Evolutionary conservation across 2,113 vertebrate species (phyloP).

Genomic region (Halichoerus grypus): DNA sequence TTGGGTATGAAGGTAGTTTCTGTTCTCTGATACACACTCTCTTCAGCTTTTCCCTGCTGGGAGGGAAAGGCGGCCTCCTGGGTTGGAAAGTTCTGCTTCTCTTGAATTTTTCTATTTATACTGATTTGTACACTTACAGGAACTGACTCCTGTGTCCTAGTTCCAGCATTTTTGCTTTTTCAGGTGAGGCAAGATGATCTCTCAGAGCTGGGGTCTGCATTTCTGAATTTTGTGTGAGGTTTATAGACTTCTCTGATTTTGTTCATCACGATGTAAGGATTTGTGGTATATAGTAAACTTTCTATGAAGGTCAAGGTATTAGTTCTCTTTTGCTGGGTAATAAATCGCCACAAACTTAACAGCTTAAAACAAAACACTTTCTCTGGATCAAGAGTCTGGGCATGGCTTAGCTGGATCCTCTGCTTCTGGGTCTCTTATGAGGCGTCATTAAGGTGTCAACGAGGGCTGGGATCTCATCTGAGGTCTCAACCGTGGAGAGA

Average conservation of each 20-base stretch:
- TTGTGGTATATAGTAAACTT: background rate
- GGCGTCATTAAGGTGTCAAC: background rate
- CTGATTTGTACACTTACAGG: constrained; percentile 16
- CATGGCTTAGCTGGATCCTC: background rate
- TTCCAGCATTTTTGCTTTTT: constrained; percentile 27
- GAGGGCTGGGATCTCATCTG: background rate
- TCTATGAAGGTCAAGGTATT: background rate
- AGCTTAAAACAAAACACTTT: background rate
- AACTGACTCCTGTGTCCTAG: constrained; percentile 59
- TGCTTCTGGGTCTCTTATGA: background rate
- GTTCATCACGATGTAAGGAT: background rate
- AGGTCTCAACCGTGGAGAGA: background rate
- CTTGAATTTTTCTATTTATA: constrained; percentile 68
- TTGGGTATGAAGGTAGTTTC: constrained; percentile 52
- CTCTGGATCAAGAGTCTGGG: background rate
- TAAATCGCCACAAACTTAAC: background rate
- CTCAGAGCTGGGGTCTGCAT: constrained; percentile 4
- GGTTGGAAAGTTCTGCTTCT: constrained; percentile 43
- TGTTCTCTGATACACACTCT: constrained; percentile 11
- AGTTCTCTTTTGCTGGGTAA: background rate
- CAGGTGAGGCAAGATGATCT: background rate
- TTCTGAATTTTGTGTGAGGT: background rate
- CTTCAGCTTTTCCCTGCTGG: constrained; percentile 21
- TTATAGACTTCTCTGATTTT: background rate
- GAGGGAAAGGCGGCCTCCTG: background rate